Conservation (phyloP, 2,797 vertebrate genomes). For the Hyperoplus lanceolatus region DNA sequence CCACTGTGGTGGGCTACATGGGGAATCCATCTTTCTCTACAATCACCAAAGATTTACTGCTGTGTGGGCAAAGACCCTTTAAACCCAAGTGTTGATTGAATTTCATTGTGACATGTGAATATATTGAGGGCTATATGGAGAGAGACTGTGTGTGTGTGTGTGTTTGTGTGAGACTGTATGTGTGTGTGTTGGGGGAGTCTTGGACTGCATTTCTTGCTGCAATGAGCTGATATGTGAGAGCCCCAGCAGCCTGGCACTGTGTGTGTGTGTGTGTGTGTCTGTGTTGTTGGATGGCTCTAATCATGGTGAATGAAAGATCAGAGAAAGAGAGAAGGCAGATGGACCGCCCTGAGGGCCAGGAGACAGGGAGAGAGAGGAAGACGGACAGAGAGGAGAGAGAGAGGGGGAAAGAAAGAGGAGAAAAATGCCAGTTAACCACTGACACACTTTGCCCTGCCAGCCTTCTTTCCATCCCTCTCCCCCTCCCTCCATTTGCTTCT, state of each 20-base stretch:
- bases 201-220: slow-evolving; percentile 76
- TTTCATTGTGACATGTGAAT: slow-evolving; percentile 26
- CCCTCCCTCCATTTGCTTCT: slow-evolving; percentile 24
- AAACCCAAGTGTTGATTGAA: not conserved
- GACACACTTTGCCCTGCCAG: slow-evolving; percentile 69
- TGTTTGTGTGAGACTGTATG: slow-evolving; percentile 8
- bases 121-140: slow-evolving; percentile 10
- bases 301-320: slow-evolving; percentile 87
- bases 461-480: slow-evolving; percentile 38
- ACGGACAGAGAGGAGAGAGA: slow-evolving; percentile 26
- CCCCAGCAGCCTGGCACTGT: slow-evolving; percentile 74
- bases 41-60: slow-evolving; percentile 7
- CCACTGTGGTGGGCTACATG: not conserved
- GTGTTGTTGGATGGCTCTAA: slow-evolving; percentile 76
- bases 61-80: slow-evolving; percentile 1
- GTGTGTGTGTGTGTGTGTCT: slow-evolving; percentile 11
- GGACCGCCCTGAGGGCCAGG: slow-evolving; percentile 78
- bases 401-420: slow-evolving; percentile 38
- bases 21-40: slow-evolving; percentile 4
- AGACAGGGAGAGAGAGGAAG: slow-evolving; percentile 70
- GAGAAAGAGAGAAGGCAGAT: slow-evolving; percentile 80
- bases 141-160: slow-evolving; percentile 29
- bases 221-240: slow-evolving; percentile 78
- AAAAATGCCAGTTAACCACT: slow-evolving; percentile 72
- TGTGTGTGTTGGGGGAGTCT: slow-evolving; percentile 41